Percentiles rank a stretch among this genome's conserved stretches.
Conservation (phyloP, 2,797 vertebrate genomes). For the Pelochelys cantorii region DNA sequence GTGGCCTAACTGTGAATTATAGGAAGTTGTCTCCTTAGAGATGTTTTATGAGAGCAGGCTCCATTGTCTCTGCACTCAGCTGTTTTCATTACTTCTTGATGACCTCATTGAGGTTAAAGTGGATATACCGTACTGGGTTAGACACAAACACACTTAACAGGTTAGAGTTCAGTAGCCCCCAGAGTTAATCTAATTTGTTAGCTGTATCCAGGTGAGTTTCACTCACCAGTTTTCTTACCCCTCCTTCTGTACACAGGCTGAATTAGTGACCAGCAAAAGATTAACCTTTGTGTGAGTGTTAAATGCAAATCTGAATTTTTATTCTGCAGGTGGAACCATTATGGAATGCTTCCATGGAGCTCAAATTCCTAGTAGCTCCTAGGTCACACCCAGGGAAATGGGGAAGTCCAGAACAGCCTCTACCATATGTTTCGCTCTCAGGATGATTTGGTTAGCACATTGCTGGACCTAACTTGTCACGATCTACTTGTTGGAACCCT, state of each 20-base stretch:
- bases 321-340: neutral
- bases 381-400: neutral
- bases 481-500: neutral
- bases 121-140: neutral
- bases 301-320: conserved; percentile 20
- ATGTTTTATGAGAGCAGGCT: neutral
- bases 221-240: neutral
- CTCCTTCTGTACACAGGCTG: conserved; percentile 18
- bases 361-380: neutral
- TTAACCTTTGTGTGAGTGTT: conserved; percentile 26
- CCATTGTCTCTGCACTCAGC: conserved; percentile 16
- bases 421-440: neutral
- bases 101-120: neutral
- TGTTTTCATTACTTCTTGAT: conserved; percentile 28
- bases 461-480: neutral
- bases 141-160: neutral
- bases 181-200: conserved; percentile 35
- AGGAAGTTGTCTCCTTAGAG: neutral
- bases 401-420: neutral
- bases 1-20: conserved; percentile 12
- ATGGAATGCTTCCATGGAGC: neutral
- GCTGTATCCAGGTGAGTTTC: conserved; percentile 9
- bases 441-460: neutral
- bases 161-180: conserved; percentile 38
- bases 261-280: conserved; percentile 8